Evolutionary conservation across 2,113 vertebrate species (phyloP), one percentile per base, ranked within the genome.

Genomic region (Okapia johnstoni): DNA sequence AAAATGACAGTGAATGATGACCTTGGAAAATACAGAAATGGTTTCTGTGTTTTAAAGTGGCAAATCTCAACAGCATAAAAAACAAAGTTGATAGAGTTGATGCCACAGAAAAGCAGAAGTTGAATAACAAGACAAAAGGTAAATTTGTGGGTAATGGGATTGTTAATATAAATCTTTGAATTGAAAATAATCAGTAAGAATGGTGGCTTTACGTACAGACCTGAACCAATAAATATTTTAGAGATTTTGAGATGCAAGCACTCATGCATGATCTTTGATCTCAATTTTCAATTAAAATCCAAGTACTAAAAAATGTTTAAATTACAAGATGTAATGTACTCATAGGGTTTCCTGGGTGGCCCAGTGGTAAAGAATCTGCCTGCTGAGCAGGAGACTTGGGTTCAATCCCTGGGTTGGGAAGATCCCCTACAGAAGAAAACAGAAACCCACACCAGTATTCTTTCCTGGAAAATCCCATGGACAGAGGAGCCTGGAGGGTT

Each of bases 251-350:
- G n/a, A 23, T 73, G 90, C 4, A 88, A 46, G 17, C 2, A 61
- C 11, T 46, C 17, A n/a, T 36, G 28, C 3, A 14, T 55, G 30
- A 61, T 21, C 30, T 79, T 85, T 91, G 9, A 57, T 92, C 43
- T 96, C 30, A 88, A 88, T 92, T 94, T 94, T 57, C 33, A 87
- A 88, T 63, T 88, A 95, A 97, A 95, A 94, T 88, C 15, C 54
- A 79, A 77, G 8, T 55, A 88, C 5, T 87, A 90, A 87, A 25
- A 87, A 9, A 54, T 50, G 77, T 46, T 97, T 97, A 95, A 94
- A 61, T 70, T 76, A 76, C 3, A 94, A n/a, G 26, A 21, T 61
- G 17, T n/a, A 89, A 54, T 58, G 79, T 57, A 17, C 48, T 92
- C 5, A 40, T 40, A 73, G 40, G 21, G 36, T 43, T 76, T 76